Percentiles rank a stretch among this genome's conserved stretches.
phyloP scores from a whole-genome alignment of 2,888 invertebrate species.

The Lasioglossum marginatum region DNA sequence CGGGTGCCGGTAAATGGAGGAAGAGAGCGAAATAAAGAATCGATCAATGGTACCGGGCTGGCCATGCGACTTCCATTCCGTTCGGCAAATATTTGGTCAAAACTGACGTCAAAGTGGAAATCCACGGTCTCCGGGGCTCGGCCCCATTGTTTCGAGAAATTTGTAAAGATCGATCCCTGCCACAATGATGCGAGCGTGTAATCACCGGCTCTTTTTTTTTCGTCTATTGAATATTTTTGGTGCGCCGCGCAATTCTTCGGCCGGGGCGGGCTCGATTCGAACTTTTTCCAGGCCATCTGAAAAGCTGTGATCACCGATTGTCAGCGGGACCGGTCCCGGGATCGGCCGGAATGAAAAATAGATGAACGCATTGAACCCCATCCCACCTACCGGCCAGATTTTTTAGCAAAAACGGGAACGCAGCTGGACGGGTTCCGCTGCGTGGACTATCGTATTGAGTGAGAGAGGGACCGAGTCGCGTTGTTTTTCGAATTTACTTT shows the following conservation, averaged over 20 bases:
- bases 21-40: slow-evolving; percentile 54
- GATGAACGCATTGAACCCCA: slow-evolving; percentile 60
- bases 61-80: slow-evolving; percentile 65
- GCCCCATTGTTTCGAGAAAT: slow-evolving; percentile 69
- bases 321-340: slow-evolving; percentile 45
- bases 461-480: slow-evolving; percentile 49
- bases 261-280: slow-evolving; percentile 50
- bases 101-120: slow-evolving; percentile 71
- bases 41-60: slow-evolving; percentile 55
- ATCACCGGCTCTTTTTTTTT: slow-evolving; percentile 60
- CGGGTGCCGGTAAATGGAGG: slow-evolving; percentile 24
- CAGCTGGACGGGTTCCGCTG: slow-evolving; percentile 46
- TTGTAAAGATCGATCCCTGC: slow-evolving; percentile 67
- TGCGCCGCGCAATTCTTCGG: slow-evolving; percentile 63
- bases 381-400: slow-evolving; percentile 46
- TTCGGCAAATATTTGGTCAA: slow-evolving; percentile 72
- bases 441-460: slow-evolving; percentile 56
- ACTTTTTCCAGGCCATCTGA: slow-evolving; percentile 65
- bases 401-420: slow-evolving; percentile 60
- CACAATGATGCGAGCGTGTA: slow-evolving; percentile 66
- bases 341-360: slow-evolving; percentile 59
- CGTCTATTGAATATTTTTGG: slow-evolving; percentile 60
- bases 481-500: slow-evolving; percentile 39
- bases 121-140: slow-evolving; percentile 47
- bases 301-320: slow-evolving; percentile 61